Conservation (phyloP, 37 sponge, comb jelly and placozoan species). For the Mnemiopsis leidyi region DNA sequence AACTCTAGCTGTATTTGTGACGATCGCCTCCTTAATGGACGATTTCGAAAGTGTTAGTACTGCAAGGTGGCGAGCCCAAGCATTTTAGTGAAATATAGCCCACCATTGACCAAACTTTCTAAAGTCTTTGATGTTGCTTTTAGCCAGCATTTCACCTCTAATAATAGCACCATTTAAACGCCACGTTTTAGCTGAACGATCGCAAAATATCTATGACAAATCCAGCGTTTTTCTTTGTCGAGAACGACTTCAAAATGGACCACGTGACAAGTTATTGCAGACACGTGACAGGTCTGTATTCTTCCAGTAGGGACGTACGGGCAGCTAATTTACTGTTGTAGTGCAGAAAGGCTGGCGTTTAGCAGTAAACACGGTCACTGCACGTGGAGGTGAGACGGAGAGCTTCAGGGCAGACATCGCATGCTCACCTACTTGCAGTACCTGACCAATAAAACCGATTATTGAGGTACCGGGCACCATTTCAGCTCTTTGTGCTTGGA, state of each 20-base stretch:
- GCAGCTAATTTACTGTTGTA: background rate
- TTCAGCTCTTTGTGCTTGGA: background rate
- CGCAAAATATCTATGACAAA: background rate
- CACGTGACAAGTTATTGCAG: background rate
- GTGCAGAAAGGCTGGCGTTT: background rate
- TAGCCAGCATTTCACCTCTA: too few relatives aligned
- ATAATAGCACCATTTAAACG: background rate
- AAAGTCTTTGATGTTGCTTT: background rate
- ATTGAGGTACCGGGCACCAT: background rate
- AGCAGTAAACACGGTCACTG: background rate
- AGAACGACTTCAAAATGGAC: background rate
- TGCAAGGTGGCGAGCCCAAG: background rate
- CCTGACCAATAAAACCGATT: background rate
- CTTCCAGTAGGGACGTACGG: background rate
- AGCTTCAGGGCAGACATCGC: background rate
- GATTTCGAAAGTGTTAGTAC: background rate
- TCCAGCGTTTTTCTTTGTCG: background rate
- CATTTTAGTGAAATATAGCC: too few relatives aligned
- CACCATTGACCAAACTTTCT: background rate
- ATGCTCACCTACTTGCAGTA: background rate
- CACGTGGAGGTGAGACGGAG: background rate
- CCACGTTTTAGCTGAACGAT: background rate
- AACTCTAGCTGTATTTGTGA: background rate
- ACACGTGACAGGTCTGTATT: background rate
- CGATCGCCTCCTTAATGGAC: background rate